Evolutionary conservation across 2,888 invertebrate genomes (phyloP), one percentile per base, ranked within the genome.

Genomic region (Sipunculus nudus): DNA sequence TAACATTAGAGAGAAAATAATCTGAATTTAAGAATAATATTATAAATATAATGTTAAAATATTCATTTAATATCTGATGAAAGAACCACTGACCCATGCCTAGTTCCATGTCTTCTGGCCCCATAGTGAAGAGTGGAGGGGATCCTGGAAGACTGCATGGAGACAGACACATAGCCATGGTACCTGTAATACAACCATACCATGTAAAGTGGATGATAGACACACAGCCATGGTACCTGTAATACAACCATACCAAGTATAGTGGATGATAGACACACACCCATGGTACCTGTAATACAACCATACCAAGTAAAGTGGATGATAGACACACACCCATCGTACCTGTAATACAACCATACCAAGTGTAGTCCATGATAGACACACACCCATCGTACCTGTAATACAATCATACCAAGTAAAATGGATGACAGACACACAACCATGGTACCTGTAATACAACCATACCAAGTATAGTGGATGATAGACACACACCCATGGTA

Each of bases 171-270:
- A 92, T 86, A 1, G 91, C 91, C 50, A 91, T 87, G 0, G 92
- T 92, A 0, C 89, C 89, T 85, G 89, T 86, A 41, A 53, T 39
- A 54, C 23, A 68, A 87, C 84, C 41, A 86, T 46, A 46, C n/a
- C n/a, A n/a, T n/a, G n/a, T n/a, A n/a, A n/a, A 31, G 21, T n/a
- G 39, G 16, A 81, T 57, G 86, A 86, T 43, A 92, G 81, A 53
- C 89, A 89, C 5, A 92, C 86, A 1, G 91, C 91, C 50, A 91
- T 87, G 0, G 92, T 92, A 0, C 89, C 89, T 85, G 89, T 86
- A 41, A 53, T 39, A 54, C 23, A 68, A 87, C 84, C 41, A 86
- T 46, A 46, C n/a, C n/a, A n/a, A n/a, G n/a, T n/a, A n/a, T n/a
- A 31, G 21, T n/a, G 39, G 16, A 81, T 57, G 86, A 86, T 43